phyloP scores from a whole-genome alignment of 2,113 vertebrate species.

The Oophaga pumilio region DNA sequence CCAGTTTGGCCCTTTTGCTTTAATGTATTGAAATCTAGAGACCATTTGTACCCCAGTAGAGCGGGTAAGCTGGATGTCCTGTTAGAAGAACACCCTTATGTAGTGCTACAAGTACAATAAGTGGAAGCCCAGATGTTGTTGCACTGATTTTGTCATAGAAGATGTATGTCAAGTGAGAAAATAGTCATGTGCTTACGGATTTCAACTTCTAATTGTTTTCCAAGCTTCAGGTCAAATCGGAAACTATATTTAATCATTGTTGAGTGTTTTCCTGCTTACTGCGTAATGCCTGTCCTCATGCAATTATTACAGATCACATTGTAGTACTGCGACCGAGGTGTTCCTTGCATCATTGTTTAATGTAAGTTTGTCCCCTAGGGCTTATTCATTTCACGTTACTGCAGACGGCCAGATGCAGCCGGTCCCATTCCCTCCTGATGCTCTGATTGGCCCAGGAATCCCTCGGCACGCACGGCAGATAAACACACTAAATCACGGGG shows the following conservation, averaged over 20 bases:
- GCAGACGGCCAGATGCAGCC: slow-evolving; percentile 95
- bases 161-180: slow-evolving; percentile 23
- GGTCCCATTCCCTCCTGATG: slow-evolving; percentile 90
- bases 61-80: slow-evolving; percentile 27
- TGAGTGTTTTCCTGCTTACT: background rate
- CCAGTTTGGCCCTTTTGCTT: background rate
- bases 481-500: slow-evolving; percentile 92
- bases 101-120: slow-evolving; percentile 28
- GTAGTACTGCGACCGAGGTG: background rate
- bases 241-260: slow-evolving; percentile 37
- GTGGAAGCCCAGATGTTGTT: slow-evolving; percentile 29
- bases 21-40: slow-evolving; percentile 46
- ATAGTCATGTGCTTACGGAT: background rate
- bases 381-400: slow-evolving; percentile 89
- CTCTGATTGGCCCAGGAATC: slow-evolving; percentile 89
- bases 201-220: slow-evolving; percentile 25
- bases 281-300: background rate
- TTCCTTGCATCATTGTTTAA: background rate
- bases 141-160: background rate
- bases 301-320: background rate
- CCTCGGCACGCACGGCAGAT: slow-evolving; percentile 92
- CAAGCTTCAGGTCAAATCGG: slow-evolving; percentile 8
- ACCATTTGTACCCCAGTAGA: slow-evolving; percentile 42
- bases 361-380: slow-evolving; percentile 59
- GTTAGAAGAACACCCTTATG: slow-evolving; percentile 24